phyloP scores from a whole-genome alignment of 2,797 vertebrate genomes.

The Microchirus variegatus region DNA sequence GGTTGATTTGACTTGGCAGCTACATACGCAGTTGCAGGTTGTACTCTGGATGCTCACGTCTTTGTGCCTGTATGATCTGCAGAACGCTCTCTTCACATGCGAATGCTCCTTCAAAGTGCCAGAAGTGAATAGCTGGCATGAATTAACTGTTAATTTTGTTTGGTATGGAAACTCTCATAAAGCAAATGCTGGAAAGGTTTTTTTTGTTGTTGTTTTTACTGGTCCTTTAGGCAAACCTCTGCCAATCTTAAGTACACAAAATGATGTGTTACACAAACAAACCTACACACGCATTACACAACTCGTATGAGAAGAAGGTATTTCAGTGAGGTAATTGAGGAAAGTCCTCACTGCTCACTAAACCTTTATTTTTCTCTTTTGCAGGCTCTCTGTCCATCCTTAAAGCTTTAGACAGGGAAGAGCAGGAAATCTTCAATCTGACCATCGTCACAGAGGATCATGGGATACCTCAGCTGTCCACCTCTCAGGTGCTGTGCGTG shows the following conservation, averaged over 20 bases:
- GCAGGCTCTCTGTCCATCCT: conserved; percentile 75
- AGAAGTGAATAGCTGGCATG: conserved; percentile 25
- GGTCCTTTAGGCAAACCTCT: conserved; percentile 32
- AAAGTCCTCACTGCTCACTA: neutral
- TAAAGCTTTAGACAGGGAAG: conserved; percentile 90
- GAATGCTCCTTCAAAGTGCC: conserved; percentile 16
- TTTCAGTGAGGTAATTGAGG: neutral
- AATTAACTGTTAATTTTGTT: conserved; percentile 27
- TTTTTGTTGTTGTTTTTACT: conserved; percentile 41
- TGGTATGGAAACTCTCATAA: conserved; percentile 63
- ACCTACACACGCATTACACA: neutral
- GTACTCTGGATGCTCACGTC: neutral
- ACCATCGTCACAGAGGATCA: conserved; percentile 91
- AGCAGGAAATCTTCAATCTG: conserved; percentile 87
- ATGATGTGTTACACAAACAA: conserved; percentile 25
- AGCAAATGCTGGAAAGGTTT: conserved; percentile 41
- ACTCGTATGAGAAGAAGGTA: neutral
- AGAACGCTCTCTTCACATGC: conserved; percentile 17
- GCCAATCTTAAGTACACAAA: conserved; percentile 43
- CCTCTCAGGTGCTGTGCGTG: conserved; percentile 88
- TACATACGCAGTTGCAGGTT: neutral
- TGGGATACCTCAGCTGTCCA: conserved; percentile 87
- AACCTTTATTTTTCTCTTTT: conserved; percentile 11
- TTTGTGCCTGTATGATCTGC: neutral
- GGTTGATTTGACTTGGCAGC: conserved; percentile 21